Evolutionary conservation across 2,113 vertebrate species (phyloP).

Genomic region (Ciconia maguari): DNA sequence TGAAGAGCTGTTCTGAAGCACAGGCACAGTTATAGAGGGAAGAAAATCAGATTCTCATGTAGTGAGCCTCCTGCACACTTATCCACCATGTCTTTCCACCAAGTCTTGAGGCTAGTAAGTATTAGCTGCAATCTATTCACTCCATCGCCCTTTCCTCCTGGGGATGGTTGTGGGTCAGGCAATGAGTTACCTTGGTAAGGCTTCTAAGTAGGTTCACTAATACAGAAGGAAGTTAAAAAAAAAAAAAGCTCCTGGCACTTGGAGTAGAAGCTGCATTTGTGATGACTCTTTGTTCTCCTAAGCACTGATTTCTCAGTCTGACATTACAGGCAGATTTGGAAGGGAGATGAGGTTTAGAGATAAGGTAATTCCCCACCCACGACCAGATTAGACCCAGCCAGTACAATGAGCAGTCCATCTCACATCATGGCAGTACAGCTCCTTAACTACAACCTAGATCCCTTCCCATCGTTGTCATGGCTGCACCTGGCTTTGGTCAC

Average conservation of each 20-base stretch:
- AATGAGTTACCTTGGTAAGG: background rate
- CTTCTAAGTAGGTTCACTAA: background rate
- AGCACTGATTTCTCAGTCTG: background rate
- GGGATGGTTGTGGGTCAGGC: background rate
- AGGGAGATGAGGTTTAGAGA: slow-evolving; percentile 4
- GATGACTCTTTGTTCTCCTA: background rate
- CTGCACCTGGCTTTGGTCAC: background rate
- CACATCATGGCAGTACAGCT: background rate
- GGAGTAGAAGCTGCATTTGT: background rate
- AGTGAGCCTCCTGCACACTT: background rate
- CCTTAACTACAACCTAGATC: background rate
- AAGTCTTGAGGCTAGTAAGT: background rate
- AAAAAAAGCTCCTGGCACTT: background rate
- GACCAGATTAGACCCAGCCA: background rate
- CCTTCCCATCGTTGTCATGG: background rate
- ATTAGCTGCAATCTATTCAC: background rate
- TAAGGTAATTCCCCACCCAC: background rate
- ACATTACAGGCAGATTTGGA: background rate
- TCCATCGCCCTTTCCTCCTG: background rate
- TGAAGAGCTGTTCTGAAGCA: background rate
- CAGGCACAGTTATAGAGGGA: background rate
- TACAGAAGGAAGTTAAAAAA: background rate
- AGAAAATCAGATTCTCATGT: background rate
- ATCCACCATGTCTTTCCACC: background rate
- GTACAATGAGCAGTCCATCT: background rate